Evolutionary conservation across 2,113 vertebrate genomes (phyloP).

Genomic region (Sminthopsis crassicaudata): DNA sequence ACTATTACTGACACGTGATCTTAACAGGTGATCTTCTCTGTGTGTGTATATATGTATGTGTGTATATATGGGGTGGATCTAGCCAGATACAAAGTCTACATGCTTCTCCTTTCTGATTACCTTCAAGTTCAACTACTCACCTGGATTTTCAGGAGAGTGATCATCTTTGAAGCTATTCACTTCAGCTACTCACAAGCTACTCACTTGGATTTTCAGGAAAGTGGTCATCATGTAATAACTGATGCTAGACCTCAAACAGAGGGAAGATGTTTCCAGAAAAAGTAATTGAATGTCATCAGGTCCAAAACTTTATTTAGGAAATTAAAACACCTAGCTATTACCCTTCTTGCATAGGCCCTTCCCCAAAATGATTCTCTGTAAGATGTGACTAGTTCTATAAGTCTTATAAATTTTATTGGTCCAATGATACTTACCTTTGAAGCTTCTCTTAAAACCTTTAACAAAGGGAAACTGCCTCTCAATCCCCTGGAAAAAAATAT

Average conservation of each 20-base stretch:
- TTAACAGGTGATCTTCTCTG: neutral
- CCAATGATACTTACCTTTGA: conserved; percentile 60
- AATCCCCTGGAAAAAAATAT: conserved; percentile 23
- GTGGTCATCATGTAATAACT: neutral
- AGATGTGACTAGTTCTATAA: conserved; percentile 64
- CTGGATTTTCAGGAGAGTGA: conserved; percentile 36
- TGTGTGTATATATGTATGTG: conserved; percentile 16
- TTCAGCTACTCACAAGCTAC: neutral
- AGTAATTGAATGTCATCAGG: neutral
- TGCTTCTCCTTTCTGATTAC: neutral
- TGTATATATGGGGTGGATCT: neutral
- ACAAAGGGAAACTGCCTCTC: conserved; percentile 48
- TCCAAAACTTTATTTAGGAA: conserved; percentile 20
- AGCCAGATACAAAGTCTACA: neutral
- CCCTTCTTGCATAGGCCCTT: conserved; percentile 54
- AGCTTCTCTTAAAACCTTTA: conserved; percentile 25
- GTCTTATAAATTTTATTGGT: conserved; percentile 72
- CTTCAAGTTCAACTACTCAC: neutral
- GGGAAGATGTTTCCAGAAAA: neutral
- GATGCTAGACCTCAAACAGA: neutral
- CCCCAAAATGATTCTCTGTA: conserved; percentile 59
- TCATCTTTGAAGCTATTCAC: too few relatives aligned
- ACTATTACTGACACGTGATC: neutral
- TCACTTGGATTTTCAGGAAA: conserved; percentile 26
- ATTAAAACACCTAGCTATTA: conserved; percentile 40